Evolutionary conservation across 2,888 invertebrate genomes (phyloP), one percentile per base, ranked within the genome.

Genomic region (Dromius quadrimaculatus): DNA sequence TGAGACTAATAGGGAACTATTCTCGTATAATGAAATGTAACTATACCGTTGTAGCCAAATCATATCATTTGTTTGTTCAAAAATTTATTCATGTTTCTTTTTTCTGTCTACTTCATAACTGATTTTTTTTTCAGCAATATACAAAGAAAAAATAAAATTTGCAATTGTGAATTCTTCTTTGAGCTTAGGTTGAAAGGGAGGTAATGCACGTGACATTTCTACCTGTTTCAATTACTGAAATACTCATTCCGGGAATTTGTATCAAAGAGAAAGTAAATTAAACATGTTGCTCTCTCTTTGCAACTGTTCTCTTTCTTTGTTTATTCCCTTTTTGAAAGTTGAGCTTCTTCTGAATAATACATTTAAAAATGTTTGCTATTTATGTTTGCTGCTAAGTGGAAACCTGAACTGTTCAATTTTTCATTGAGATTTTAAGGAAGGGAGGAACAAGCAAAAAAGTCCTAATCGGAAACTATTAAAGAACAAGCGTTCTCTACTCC

Each of bases 241-340:
- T 43, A 62, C 43, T 62, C 62, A 62, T 62, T 62, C 32, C 62
- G 50, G 28, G 47, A 47, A 19, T 65, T 65, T 65, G 50, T 36
- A 34, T 34, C 34, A 65, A 65, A 50, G 65, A 65, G 50, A 65
- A 62, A 47, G 41, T 65, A 65, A 65, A 65, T 65, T 65, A 65
- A 36, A 65, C 47, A 65, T 65, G 65, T 65, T 36, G 50, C 50
- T 65, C 38, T 47, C 19, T 32, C 36, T 65, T 36, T 50, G 34
- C 17, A 45, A 15, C 47, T 64, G 63, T 32, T 63, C 45, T 34
- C 34, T 64, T 64, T 64, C 47, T 65, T 20, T 65, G 47, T 47
- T 65, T 65, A 47, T 50, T 38, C 22, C 20, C 38, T 23, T 38
- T 36, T 22, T 41, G 38, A 61, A 23, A 61, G 41, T 41, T 22